Percentiles rank a stretch among this genome's conserved stretches.
phyloP scores from a whole-genome alignment of 2,797 vertebrate species.

The Synaphobranchus kaupii region DNA sequence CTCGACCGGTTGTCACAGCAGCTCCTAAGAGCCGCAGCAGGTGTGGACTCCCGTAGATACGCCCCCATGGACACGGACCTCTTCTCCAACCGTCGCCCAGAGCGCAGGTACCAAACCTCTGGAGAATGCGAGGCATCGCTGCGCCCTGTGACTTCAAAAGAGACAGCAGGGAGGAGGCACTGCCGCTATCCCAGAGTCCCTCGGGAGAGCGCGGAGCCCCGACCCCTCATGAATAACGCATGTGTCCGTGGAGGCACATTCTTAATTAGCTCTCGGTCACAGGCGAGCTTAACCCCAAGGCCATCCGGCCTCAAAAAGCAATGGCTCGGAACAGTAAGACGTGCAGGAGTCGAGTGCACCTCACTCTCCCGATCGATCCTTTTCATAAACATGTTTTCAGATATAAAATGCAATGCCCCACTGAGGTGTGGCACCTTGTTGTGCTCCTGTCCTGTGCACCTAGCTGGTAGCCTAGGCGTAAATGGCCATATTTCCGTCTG shows the following conservation, averaged over 20 bases:
- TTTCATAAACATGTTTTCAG: neutral
- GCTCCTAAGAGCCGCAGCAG: neutral
- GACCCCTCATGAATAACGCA: neutral
- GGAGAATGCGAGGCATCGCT: neutral
- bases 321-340: neutral
- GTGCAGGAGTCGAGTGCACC: neutral
- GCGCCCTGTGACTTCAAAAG: neutral
- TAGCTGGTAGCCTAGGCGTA: neutral
- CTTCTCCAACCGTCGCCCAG: neutral
- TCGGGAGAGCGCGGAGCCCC: neutral
- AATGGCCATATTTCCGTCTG: neutral
- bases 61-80: neutral
- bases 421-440: neutral
- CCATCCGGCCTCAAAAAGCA: neutral
- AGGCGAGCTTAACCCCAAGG: neutral
- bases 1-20: neutral
- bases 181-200: constrained; percentile 12
- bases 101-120: neutral
- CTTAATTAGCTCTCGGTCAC: neutral
- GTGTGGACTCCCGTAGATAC: neutral
- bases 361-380: neutral
- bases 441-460: neutral
- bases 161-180: neutral
- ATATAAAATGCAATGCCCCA: too few species aligned
- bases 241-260: neutral